Evolutionary conservation across 2,888 invertebrate genomes (phyloP).

Genomic region (Lepas anatifera): DNA sequence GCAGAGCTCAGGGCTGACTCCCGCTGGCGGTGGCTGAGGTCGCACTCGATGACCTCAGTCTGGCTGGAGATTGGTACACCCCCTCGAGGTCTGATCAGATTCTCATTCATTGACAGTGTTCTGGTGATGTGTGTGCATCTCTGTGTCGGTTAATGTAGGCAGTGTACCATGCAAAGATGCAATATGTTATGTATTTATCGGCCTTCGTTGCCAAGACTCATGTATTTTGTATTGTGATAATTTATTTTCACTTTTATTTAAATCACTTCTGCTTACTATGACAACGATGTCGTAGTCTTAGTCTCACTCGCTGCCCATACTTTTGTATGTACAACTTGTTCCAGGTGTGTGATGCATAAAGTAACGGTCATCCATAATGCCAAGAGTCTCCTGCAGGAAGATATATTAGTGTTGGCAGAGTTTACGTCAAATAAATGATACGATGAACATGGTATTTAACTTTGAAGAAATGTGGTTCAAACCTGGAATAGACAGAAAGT

Average conservation of each 20-base stretch:
- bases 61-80: too few species aligned
- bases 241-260: conserved; percentile 9
- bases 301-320: background rate
- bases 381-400: background rate
- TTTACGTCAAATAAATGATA: background rate
- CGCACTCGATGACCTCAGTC: too few species aligned
- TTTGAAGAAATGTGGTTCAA: too few species aligned
- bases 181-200: too few species aligned
- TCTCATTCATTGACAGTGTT: too few species aligned
- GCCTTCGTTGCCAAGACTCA: too few species aligned
- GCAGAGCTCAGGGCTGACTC: background rate
- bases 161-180: too few species aligned
- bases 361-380: background rate
- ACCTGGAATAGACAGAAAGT: too few species aligned
- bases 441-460: too few species aligned
- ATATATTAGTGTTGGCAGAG: background rate
- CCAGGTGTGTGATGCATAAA: background rate
- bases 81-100: too few species aligned
- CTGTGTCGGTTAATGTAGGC: background rate
- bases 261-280: background rate
- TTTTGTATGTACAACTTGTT: background rate
- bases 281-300: too few species aligned
- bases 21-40: background rate
- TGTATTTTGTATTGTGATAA: conserved; percentile 2
- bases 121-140: background rate